Evolutionary conservation across 2,797 vertebrate species (phyloP).

Genomic region (Characodon lateralis): DNA sequence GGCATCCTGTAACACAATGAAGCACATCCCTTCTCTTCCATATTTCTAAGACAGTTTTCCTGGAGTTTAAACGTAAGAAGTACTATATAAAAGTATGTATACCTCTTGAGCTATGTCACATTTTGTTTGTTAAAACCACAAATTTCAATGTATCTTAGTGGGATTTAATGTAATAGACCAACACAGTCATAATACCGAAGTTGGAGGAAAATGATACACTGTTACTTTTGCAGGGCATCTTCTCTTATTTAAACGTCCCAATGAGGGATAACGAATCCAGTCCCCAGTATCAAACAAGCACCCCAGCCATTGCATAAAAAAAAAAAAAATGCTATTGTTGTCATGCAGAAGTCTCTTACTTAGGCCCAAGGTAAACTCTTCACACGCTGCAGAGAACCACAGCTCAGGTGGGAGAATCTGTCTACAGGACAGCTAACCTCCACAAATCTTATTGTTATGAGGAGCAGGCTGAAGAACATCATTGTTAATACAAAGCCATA

Average conservation of each 20-base stretch:
- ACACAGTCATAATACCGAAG: background rate
- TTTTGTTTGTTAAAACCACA: background rate
- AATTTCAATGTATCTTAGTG: background rate
- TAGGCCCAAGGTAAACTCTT: background rate
- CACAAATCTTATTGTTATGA: too few species aligned
- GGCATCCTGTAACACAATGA: slow-evolving; percentile 12
- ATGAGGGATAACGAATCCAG: background rate
- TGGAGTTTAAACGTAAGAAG: background rate
- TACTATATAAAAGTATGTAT: background rate
- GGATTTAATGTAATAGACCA: background rate
- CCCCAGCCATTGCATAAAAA: background rate
- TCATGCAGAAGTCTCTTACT: background rate
- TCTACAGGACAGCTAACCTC: background rate
- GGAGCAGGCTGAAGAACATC: too few species aligned
- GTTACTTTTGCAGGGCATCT: background rate
- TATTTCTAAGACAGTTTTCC: background rate
- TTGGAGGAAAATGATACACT: background rate
- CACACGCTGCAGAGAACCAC: background rate
- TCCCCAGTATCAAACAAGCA: background rate
- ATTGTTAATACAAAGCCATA: too few species aligned
- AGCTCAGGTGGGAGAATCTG: background rate
- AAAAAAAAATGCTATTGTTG: background rate
- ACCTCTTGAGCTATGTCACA: background rate
- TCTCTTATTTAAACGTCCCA: background rate
- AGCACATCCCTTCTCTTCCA: slow-evolving; percentile 1